Conservation (phyloP, 2,113 vertebrate species). For the Solenodon paradoxus region DNA sequence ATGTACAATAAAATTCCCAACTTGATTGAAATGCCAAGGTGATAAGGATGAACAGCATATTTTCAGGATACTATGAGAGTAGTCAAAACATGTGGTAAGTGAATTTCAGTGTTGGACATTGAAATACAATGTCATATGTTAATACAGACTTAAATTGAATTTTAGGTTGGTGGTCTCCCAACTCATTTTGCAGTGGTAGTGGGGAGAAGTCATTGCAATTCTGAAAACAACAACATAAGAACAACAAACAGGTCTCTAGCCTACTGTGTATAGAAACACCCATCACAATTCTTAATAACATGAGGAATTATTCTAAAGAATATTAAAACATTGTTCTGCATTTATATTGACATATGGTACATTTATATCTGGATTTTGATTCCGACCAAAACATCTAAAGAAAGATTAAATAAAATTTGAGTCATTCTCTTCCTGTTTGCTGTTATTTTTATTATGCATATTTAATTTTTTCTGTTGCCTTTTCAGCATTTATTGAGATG, state of each 20-base stretch:
- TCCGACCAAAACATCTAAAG: background rate
- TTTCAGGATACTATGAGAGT: background rate
- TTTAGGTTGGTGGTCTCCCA: background rate
- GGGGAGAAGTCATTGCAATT: background rate
- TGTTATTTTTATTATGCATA: background rate
- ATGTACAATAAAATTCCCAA: background rate
- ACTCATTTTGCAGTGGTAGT: background rate
- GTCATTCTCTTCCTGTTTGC: background rate
- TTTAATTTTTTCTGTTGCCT: background rate
- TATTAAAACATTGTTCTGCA: background rate
- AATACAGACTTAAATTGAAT: background rate
- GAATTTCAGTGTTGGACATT: background rate
- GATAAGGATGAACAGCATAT: background rate
- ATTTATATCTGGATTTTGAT: background rate
- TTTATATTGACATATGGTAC: background rate
- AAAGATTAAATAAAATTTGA: background rate
- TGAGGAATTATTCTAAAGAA: background rate
- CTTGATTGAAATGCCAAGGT: conserved; percentile 8
- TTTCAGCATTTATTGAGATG: too few relatives aligned
- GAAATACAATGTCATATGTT: background rate
- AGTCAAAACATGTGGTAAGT: background rate
- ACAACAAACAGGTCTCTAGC: background rate
- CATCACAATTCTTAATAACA: background rate
- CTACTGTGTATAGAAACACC: background rate
- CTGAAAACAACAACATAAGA: background rate